Conservation (phyloP, 2,797 vertebrate genomes). For the Pempheris klunzingeri region DNA sequence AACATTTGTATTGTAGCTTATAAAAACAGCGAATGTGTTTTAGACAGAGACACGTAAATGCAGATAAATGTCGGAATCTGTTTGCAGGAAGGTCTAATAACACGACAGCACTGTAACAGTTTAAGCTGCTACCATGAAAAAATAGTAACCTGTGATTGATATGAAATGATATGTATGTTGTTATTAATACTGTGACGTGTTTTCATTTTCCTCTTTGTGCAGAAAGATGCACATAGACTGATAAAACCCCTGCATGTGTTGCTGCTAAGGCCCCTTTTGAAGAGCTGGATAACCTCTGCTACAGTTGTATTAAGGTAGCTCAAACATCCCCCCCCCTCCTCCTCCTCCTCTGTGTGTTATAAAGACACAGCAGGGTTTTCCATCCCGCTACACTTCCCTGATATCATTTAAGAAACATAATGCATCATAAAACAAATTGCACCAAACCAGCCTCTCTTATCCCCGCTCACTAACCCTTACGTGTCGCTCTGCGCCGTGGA, state of each 20-base stretch:
- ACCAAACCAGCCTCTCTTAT: background rate
- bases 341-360: background rate
- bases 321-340: no score
- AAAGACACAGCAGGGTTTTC: background rate
- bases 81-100: background rate
- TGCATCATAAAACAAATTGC: constrained; percentile 3
- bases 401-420: background rate
- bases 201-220: background rate
- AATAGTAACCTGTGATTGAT: background rate
- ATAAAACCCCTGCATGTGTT: background rate
- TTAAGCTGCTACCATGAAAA: background rate
- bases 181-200: background rate
- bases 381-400: background rate
- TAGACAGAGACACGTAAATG: background rate
- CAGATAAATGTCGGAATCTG: no score
- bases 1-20: background rate
- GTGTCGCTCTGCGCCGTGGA: background rate
- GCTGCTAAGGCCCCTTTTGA: background rate
- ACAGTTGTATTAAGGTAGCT: background rate
- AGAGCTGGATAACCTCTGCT: background rate
- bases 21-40: constrained; percentile 18
- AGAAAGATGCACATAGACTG: background rate
- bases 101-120: background rate
- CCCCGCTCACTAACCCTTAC: background rate
- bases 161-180: background rate